Base-by-base conservation (phyloP, 1,140 invertebrate species). In the Cotesia chilonis region DNA sequence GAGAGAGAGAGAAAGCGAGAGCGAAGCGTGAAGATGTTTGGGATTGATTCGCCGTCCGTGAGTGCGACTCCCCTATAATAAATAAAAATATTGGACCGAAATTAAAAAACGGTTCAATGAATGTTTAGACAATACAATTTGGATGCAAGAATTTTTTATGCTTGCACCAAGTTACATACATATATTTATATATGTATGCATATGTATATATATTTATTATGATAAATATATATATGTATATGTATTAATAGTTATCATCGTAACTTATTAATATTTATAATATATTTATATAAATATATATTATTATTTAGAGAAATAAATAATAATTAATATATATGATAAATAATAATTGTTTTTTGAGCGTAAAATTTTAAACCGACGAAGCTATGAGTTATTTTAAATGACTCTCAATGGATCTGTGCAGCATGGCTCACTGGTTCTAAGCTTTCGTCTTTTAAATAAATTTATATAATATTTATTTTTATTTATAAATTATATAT, bases 51-150 rank as follows among this genome's bases (percentile, higher is more conserved):
- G 65, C 71, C 71, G 71, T 72, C 71, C 71, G 71, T 61, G 71
- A 72, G 71, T 72, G 65, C 65, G 71, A 72, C 65, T 72, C 38
- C 71, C 71, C 65, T 72, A 51, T 69, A 47, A 69, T 59, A 59
- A 69, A 47, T 47, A 47, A 47, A 47, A 47, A 47, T 47, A 47
- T 47, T 47, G 41, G 10, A 9, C 41, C 41, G 41, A 9, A 10
- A 10, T 47, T 47, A 52, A 67, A 67, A 72, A 68, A 67, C 65
- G 71, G 71, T 35, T 68, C 71, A 72, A 72, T 59, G 9, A 55
- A 72, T 55, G 65, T 68, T 72, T 72, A 72, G 71, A 72, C 71
- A 72, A 72, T 72, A 72, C 71, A 38, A 63, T 72, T 72, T 66
- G 70, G 64, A 63, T 67, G 70, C 70, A 72, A 72, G 70, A 61